Evolutionary conservation across 1,140 invertebrate species (phyloP).

Genomic region (Diorhabda sublineata): DNA sequence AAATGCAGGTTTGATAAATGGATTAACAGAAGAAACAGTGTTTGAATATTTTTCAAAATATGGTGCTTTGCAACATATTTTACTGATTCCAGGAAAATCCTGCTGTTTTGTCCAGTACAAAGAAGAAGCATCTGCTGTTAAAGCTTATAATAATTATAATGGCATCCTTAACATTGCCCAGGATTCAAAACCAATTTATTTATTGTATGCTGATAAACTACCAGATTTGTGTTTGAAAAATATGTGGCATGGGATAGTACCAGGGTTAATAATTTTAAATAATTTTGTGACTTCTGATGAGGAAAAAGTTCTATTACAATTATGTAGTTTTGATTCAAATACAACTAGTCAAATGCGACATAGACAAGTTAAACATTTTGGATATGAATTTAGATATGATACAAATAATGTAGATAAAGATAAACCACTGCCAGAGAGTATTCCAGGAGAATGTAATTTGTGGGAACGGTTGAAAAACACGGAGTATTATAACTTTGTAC

Average conservation of each 20-base stretch:
- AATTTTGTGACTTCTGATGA: slow-evolving; percentile 73
- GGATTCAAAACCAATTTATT: slow-evolving; percentile 57
- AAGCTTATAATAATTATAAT: slow-evolving; percentile 54
- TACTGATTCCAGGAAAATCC: slow-evolving; percentile 68
- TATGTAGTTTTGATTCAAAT: slow-evolving; percentile 56
- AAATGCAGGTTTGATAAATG: slow-evolving; percentile 73
- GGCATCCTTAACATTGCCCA: slow-evolving; percentile 52
- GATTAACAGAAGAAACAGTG: slow-evolving; percentile 60
- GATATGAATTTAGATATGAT: slow-evolving; percentile 89
- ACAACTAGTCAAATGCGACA: slow-evolving; percentile 65
- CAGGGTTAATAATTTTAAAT: slow-evolving; percentile 67
- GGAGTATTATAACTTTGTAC: slow-evolving; percentile 50
- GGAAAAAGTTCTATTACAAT: slow-evolving; percentile 61
- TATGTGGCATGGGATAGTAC: slow-evolving; percentile 50
- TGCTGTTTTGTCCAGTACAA: slow-evolving; percentile 68
- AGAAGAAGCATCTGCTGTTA: slow-evolving; percentile 48
- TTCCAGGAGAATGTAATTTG: slow-evolving; percentile 68
- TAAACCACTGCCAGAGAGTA: slow-evolving; percentile 59
- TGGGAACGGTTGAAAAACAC: slow-evolving; percentile 57
- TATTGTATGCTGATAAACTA: slow-evolving; percentile 57
- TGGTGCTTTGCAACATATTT: slow-evolving; percentile 54
- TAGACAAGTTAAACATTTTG: slow-evolving; percentile 86
- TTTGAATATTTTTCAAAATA: slow-evolving; percentile 50
- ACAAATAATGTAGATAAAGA: slow-evolving; percentile 81
- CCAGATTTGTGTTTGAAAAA: slow-evolving; percentile 42